Percentiles rank a stretch among this genome's conserved stretches.
phyloP scores from a whole-genome alignment of 2,797 vertebrate species.

The Falco biarmicus region DNA sequence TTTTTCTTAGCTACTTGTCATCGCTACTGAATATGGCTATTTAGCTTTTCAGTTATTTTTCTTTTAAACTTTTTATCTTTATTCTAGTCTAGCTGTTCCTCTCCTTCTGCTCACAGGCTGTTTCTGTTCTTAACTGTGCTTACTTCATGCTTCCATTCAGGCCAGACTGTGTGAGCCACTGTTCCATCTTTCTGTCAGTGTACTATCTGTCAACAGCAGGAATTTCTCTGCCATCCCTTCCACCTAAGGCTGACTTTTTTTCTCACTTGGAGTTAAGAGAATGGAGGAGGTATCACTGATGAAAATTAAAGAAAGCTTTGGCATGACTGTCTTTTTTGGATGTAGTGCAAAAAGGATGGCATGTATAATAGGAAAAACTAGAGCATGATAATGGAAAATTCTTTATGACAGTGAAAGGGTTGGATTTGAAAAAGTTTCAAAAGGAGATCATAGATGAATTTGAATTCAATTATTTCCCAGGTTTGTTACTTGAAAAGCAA shows the following conservation, averaged over 20 bases:
- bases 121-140: background rate
- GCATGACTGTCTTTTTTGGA: background rate
- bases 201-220: background rate
- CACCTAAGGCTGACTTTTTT: background rate
- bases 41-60: background rate
- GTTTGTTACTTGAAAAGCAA: background rate
- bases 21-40: background rate
- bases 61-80: background rate
- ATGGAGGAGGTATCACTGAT: background rate
- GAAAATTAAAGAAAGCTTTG: background rate
- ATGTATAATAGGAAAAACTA: background rate
- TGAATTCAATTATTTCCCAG: background rate
- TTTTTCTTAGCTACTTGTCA: background rate
- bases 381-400: background rate
- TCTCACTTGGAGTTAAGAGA: background rate
- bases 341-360: background rate
- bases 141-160: background rate
- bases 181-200: background rate
- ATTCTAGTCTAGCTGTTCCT: background rate
- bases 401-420: background rate
- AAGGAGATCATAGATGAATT: background rate
- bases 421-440: background rate
- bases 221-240: background rate
- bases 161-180: background rate
- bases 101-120: background rate